A percentile compares a stretch with the other conserved stretches of the same genome.
Conservation (phyloP, 2,888 invertebrate genomes). For the Volucella inanis region DNA sequence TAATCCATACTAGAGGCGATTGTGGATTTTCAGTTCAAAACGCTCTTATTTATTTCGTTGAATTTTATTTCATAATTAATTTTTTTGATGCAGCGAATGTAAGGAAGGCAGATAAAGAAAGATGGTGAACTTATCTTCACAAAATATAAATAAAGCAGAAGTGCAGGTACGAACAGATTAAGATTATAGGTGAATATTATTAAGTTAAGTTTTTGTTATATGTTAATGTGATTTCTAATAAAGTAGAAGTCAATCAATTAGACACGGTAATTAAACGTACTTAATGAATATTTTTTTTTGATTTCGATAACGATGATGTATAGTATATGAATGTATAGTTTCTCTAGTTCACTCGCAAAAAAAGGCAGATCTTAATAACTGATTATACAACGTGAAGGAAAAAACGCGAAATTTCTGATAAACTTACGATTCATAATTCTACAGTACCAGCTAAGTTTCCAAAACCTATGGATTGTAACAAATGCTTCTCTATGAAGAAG, state of each 20-base stretch:
- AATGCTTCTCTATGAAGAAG: no score
- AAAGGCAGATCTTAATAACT: not conserved
- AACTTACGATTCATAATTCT: no score
- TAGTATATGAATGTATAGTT: not conserved
- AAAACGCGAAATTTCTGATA: not conserved
- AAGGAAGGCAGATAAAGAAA: constrained; percentile 5
- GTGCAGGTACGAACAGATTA: not conserved
- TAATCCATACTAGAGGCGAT: no score
- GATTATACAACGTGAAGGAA: not conserved
- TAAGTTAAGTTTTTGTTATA: not conserved
- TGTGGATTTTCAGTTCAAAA: no score
- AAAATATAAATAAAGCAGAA: constrained; percentile 8
- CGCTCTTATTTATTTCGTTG: no score
- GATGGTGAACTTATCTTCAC: not conserved
- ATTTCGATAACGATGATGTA: constrained; percentile 8
- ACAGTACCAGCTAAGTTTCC: no score
- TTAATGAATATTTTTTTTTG: not conserved
- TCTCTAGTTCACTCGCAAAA: not conserved
- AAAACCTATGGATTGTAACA: no score
- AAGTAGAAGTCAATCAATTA: not conserved
- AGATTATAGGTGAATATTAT: not conserved
- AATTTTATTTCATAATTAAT: no score
- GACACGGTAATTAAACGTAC: not conserved
- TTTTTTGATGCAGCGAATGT: not conserved
- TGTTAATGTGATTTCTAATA: not conserved